Base-by-base conservation (phyloP, 2,888 invertebrate genomes). In the Corbicula japonica region DNA sequence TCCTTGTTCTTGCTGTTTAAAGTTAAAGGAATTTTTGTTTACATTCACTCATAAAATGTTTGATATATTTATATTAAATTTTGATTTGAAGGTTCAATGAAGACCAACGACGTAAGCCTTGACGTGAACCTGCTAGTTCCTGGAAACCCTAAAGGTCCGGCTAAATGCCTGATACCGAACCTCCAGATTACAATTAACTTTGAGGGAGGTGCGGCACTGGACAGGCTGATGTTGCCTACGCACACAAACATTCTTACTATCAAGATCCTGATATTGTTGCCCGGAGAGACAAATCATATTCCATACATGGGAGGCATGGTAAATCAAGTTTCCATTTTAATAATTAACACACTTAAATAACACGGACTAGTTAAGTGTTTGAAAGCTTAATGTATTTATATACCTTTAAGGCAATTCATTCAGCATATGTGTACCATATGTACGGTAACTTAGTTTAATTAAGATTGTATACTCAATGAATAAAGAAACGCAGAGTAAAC, bases 301-400 rank as follows among this genome's bases (percentile, higher is more conserved):
- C 61, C 72, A 8, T 70, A 52, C 18, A 63, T 60, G 58, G 80
- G 76, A 28, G 80, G 80, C 21, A 18, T 63, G 73, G 80, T 80
- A 52, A 5, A 54, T 60, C n/a, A n/a, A n/a, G n/a, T n/a, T n/a
- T n/a, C n/a, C n/a, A n/a, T n/a, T n/a, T n/a, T n/a, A n/a, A n/a
- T n/a, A n/a, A n/a, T n/a, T n/a, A n/a, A n/a, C n/a, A n/a, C n/a
- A n/a, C n/a, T n/a, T n/a, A n/a, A n/a, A n/a, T n/a, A n/a, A n/a
- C n/a, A n/a, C n/a, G n/a, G n/a, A n/a, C n/a, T n/a, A n/a, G n/a
- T n/a, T n/a, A n/a, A n/a, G n/a, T n/a, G n/a, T n/a, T n/a, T n/a
- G n/a, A n/a, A n/a, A n/a, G n/a, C n/a, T n/a, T n/a, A n/a, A n/a
- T n/a, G n/a, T n/a, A n/a, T n/a, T n/a, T n/a, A n/a, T n/a, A n/a